phyloP scores from a whole-genome alignment of 2,888 invertebrate genomes.

The Yponomeuta cagnagella region DNA sequence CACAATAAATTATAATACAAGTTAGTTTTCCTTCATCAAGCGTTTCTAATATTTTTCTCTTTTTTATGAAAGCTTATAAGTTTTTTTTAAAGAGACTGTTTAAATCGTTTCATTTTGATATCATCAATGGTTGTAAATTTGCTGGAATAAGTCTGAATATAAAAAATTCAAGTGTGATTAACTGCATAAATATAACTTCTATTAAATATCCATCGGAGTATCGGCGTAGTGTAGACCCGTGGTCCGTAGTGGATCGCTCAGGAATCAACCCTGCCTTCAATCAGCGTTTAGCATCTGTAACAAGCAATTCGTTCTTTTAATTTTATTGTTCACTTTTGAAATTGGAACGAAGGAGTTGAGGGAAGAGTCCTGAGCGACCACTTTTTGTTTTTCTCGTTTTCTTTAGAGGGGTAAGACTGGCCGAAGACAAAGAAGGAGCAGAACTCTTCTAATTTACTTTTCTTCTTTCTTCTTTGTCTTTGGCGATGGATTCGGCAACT shows the following conservation, averaged over 20 bases:
- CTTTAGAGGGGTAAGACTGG: constrained; percentile 17
- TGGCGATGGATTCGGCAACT: neutral
- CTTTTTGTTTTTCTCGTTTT: neutral
- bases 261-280: constrained; percentile 63
- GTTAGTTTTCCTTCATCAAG: too few species aligned
- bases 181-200: neutral
- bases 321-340: constrained; percentile 22
- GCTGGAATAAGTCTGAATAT: too few species aligned
- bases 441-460: neutral
- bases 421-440: constrained; percentile 26
- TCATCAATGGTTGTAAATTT: too few species aligned
- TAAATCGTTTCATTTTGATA: too few species aligned
- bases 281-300: constrained; percentile 72
- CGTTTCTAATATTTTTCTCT: too few species aligned
- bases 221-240: neutral
- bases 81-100: too few species aligned
- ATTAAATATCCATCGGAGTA: neutral
- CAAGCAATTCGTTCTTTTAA: constrained; percentile 69
- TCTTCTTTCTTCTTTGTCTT: constrained; percentile 1
- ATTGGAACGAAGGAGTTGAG: constrained; percentile 30
- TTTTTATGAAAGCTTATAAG: too few species aligned
- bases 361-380: constrained; percentile 67
- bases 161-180: too few species aligned
- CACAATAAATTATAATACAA: too few species aligned
- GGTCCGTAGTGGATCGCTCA: constrained; percentile 53